Evolutionary conservation across 2,888 invertebrate genomes (phyloP), one percentile per base, ranked within the genome.

Genomic region (Formica aserva): DNA sequence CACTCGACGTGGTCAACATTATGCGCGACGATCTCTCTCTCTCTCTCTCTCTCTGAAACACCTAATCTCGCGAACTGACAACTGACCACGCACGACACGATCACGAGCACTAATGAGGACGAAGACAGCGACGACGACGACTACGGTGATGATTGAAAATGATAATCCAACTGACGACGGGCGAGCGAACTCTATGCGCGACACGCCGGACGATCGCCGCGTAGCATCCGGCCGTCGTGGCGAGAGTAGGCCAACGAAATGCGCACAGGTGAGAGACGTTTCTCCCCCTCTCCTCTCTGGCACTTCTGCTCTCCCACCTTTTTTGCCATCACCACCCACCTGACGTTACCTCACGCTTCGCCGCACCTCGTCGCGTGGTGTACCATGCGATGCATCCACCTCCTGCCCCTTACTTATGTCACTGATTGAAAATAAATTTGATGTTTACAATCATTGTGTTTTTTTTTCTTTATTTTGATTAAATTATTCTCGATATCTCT

Each of bases 181-280:
- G 38, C 75, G 63, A 62, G 48, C 57, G 15, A 62, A 75, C 77
- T 52, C 52, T 80, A 32, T 41, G 29, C 82, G 84, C 82, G 87
- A 75, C 82, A 74, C 88, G 87, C 85, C 77, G 76, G 78, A 85
- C 85, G 88, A 87, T 83, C 87, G 87, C 89, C 75, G 87, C 71
- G 87, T 86, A 81, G 89, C 88, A 91, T 87, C 89, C 87, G 87
- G 86, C 85, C 84, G 88, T 84, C 80, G 83, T 85, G 85, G 84
- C 83, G 87, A 86, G 88, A 93, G 92, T 92, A 92, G 92, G 93
- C 92, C 90, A 91, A 91, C 90, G 89, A 91, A 92, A 91, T 91
- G 91, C 90, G 89, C 89, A 89, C 93, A 93, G 93, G 93, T 93
- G 93, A 92, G 91, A 91, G 90, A 88, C 90, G 88, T 83, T 86